phyloP scores from a whole-genome alignment of 2,888 invertebrate genomes.

The Drosophila rubida region DNA sequence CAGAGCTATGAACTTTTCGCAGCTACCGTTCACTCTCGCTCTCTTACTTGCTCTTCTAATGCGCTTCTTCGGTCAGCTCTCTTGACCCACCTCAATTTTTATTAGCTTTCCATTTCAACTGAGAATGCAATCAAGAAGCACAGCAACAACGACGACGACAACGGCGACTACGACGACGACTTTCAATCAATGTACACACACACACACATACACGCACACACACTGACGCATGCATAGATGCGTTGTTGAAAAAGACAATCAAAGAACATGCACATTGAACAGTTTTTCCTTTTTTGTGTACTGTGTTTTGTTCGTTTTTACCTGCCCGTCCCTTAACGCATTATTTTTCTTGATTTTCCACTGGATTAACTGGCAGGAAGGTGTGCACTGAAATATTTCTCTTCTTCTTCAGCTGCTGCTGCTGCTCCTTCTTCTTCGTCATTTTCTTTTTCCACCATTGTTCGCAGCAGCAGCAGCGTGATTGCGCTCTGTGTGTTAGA shows the following conservation, averaged over 20 bases:
- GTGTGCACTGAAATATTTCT: constrained; percentile 64
- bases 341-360: constrained; percentile 74
- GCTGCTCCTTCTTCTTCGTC: constrained; percentile 33
- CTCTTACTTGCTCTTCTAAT: constrained; percentile 1
- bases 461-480: neutral
- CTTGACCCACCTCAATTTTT: constrained; percentile 67
- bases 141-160: constrained; percentile 7
- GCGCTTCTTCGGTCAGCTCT: neutral
- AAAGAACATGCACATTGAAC: constrained; percentile 48
- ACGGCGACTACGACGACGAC: constrained; percentile 20
- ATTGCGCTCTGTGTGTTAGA: neutral
- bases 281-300: constrained; percentile 22
- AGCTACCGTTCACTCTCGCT: neutral
- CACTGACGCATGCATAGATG: constrained; percentile 19
- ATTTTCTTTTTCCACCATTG: constrained; percentile 26
- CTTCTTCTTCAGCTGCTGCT: constrained; percentile 19
- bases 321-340: constrained; percentile 56
- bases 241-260: constrained; percentile 32
- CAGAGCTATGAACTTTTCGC: neutral
- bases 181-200: constrained; percentile 49
- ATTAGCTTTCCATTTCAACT: constrained; percentile 64
- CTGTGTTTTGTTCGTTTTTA: constrained; percentile 32
- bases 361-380: constrained; percentile 68
- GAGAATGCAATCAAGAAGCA: constrained; percentile 43
- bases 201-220: constrained; percentile 21